Evolutionary conservation across 2,888 invertebrate species (phyloP).

Genomic region (Clunio marinus): DNA sequence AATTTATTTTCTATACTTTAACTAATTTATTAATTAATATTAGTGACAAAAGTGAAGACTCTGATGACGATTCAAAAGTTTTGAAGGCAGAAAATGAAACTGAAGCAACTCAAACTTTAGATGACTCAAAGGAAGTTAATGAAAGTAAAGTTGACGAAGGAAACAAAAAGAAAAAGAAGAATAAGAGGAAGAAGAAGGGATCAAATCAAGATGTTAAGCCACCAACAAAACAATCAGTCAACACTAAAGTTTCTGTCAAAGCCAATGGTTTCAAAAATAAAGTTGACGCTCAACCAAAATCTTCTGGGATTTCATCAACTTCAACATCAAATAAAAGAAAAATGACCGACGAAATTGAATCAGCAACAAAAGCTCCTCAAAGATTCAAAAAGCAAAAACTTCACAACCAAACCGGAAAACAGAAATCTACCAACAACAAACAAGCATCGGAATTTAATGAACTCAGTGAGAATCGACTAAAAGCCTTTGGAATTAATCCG

Average conservation of each 20-base stretch:
- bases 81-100: conserved; percentile 36
- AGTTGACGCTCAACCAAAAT: no score
- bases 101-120: conserved; percentile 37
- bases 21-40: conserved; percentile 28
- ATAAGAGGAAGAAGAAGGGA: conserved; percentile 44
- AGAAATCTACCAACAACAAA: conserved; percentile 29
- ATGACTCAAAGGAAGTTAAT: conserved; percentile 39
- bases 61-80: conserved; percentile 39
- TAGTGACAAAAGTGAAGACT: conserved; percentile 46
- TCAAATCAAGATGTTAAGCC: neutral
- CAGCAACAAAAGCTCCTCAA: neutral
- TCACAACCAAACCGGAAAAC: conserved; percentile 42
- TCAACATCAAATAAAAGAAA: conserved; percentile 20
- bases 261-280: conserved; percentile 30
- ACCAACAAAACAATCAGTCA: neutral
- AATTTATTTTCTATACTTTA: conserved; percentile 41
- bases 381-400: conserved; percentile 44
- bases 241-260: neutral
- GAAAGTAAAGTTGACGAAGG: conserved; percentile 39
- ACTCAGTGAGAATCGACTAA: conserved; percentile 74
- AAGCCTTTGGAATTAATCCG: conserved; percentile 89
- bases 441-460: conserved; percentile 40
- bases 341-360: neutral
- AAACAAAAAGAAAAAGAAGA: conserved; percentile 43
- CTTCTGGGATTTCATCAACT: no score